Evolutionary conservation across 2,113 vertebrate species (phyloP).

Genomic region (Crotalus tigris): DNA sequence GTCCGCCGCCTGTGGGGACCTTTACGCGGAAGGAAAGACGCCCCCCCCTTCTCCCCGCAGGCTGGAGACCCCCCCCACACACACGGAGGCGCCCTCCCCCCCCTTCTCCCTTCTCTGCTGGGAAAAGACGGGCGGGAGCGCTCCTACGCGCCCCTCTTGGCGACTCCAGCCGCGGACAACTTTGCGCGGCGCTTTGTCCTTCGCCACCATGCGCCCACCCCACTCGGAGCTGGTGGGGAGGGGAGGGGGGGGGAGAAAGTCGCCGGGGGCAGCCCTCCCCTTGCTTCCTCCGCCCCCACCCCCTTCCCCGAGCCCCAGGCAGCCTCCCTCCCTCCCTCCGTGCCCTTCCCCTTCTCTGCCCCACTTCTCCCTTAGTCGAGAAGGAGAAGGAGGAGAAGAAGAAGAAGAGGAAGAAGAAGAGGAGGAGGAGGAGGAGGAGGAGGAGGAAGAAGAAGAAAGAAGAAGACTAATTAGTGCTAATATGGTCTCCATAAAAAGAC

Average conservation of each 20-base stretch:
- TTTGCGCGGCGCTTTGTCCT: not conserved
- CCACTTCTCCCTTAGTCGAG: not conserved
- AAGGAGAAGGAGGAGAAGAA: no score
- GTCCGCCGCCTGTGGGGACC: not conserved
- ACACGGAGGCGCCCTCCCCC: not conserved
- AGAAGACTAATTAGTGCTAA: conserved; percentile 38
- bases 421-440: no score
- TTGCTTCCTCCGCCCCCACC: not conserved
- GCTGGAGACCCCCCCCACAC: not conserved
- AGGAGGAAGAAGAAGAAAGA: no score
- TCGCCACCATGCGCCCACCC: not conserved
- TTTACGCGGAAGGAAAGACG: not conserved
- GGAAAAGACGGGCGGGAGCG: not conserved
- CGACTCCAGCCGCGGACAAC: not conserved
- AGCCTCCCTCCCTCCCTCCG: not conserved
- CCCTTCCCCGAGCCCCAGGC: not conserved
- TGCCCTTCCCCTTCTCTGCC: not conserved
- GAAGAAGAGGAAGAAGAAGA: not conserved
- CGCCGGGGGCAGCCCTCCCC: not conserved
- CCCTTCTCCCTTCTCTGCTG: not conserved
- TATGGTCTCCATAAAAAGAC: conserved; percentile 46
- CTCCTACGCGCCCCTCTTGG: not conserved
- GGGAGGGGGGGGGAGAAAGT: not conserved
- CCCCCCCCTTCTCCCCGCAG: not conserved
- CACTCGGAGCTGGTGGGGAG: not conserved